Base-by-base conservation (phyloP, 2,113 vertebrate genomes). In the Kryptolebias marmoratus region DNA sequence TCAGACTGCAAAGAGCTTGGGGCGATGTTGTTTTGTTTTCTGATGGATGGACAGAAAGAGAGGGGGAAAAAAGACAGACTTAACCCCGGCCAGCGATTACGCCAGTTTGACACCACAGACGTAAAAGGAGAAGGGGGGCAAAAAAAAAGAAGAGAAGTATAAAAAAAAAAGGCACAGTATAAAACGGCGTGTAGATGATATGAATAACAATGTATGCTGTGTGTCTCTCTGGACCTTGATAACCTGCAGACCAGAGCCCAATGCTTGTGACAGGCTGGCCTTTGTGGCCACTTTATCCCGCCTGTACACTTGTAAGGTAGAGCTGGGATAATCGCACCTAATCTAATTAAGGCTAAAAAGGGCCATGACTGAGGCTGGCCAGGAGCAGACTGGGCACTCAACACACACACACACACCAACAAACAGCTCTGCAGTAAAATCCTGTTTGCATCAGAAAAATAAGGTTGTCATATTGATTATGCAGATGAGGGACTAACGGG, bases 391-490 rank as follows among this genome's bases (percentile, higher is more conserved):
- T 79, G 88, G 74, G 78, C 83, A 73, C 77, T 39, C 68, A 61
- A 67, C 69, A 67, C 59, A 62, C 66, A 75, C 68, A 75, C 68
- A 61, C 73, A 71, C 71, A 71, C 15, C 44, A 67, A 48, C 81
- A 79, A 92, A 96, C 95, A 96, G 95, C 95, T 96, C 94, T 93
- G 93, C 95, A 94, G 93, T 95, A 87, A 95, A 98, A 97, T 97
- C 96, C 95, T 95, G 95, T 97, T 97, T 97, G 96, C 96, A 95
- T 97, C 95, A 94, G 95, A 97, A 96, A 97, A 97, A 97, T 95
- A 96, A 97, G 96, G 96, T 96, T 98, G 97, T 97, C 97, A 97
- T 98, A 97, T 98, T 96, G 97, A 98, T 98, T 98, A 98, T 98
- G 95, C 96, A 98, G 90, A 98, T 96, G 82, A 94, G 92, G 78